Evolutionary conservation across 2,888 invertebrate genomes (phyloP), one percentile per base, ranked within the genome.

Genomic region (Lasioglossum villosulum): DNA sequence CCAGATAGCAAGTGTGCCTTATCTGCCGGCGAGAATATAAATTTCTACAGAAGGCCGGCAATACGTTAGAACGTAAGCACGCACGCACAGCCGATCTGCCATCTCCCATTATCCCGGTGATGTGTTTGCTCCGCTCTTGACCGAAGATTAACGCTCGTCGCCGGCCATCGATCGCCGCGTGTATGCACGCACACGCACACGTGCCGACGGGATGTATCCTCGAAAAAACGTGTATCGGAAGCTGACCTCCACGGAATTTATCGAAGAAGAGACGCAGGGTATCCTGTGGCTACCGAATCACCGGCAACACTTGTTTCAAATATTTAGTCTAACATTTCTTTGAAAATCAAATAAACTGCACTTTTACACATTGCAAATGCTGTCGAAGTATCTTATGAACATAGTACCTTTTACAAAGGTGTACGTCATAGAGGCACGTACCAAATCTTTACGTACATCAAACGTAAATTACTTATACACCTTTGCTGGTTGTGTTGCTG

Each of bases 21-120:
- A 93, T 93, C 92, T 91, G 73, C 83, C 78, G 72, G 77, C 80
- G 89, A 81, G 89, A 90, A 92, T 91, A 92, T 92, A 92, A 93
- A 92, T 92, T 93, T 89, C 66, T 80, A 75, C 82, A 88, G 83
- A 87, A 91, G 87, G 88, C 75, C 85, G 78, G 81, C 92, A 83
- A 89, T 92, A 91, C 87, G 87, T 92, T 92, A 88, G 79, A 75
- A 78, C 71, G 66, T 76, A 34, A 81, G 80, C 73, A 75, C 86
- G 85, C 86, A 89, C 90, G 91, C 87, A 91, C 87, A 68, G 82
- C 70, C 85, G 89, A 90, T 91, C 91, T 81, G 86, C 86, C 88
- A 89, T 92, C 90, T 90, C 81, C 90, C 88, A 92, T 93, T 93
- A 93, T 85, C 88, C 82, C 73, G 56, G 75, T 75, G 74, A 78